Percentiles rank a stretch among this genome's conserved stretches.
These are phyloP conservation scores for Nephrotoma flavescens DNA, from an alignment of 2,888 invertebrate genomes.

Conservation along the genomic window DNA sequence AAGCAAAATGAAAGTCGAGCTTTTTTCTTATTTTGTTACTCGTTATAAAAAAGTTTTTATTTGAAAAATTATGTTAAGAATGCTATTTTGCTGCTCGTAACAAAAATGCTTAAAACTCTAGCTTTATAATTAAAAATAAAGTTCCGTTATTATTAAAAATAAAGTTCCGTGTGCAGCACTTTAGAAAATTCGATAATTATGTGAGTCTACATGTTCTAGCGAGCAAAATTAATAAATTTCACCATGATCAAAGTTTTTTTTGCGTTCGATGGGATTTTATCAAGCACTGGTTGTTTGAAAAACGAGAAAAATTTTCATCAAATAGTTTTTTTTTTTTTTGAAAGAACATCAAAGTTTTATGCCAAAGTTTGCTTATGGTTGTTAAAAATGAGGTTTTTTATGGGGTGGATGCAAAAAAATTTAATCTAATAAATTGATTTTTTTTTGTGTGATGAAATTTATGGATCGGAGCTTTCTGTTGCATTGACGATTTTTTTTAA, in stretches of 20 bases:
- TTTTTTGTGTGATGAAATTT: background rate
- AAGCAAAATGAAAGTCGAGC: too few relatives aligned
- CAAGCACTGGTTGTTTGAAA: background rate
- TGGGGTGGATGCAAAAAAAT: background rate
- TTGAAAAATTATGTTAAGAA: too few relatives aligned
- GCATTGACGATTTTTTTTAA: background rate
- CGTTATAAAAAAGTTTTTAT: too few relatives aligned
- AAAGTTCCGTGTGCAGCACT: background rate
- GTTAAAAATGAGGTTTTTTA: background rate
- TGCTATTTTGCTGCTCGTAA: too few relatives aligned
- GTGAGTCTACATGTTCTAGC: background rate
- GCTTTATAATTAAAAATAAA: background rate
- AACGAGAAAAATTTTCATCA: too few relatives aligned
- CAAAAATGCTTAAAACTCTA: too few relatives aligned
- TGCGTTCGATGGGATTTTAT: background rate
- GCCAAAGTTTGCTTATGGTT: background rate
- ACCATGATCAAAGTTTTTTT: background rate
- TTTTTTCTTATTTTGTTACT: too few relatives aligned
- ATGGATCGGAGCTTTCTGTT: background rate
- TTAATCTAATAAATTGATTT: background rate
- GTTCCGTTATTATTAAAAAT: background rate
- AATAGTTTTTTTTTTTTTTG: background rate
- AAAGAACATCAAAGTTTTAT: background rate
- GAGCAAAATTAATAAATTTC: background rate
- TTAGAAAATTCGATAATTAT: background rate